phyloP scores from a whole-genome alignment of 2,797 vertebrate species.

The Etheostoma nigrum region DNA sequence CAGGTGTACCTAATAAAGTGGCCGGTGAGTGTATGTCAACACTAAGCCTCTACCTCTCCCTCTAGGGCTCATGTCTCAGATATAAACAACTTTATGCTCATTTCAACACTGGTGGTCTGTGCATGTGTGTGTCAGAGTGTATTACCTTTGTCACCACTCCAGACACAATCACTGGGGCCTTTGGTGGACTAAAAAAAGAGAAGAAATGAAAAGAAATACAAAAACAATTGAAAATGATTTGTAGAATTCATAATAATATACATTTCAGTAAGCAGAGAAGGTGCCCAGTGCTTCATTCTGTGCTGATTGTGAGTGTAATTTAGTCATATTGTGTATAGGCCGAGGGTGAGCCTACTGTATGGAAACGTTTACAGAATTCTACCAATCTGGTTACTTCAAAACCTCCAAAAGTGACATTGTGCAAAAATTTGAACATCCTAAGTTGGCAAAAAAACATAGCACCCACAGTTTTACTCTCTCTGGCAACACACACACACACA shows the following conservation, averaged over 20 bases:
- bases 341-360: not conserved
- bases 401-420: conserved; percentile 19
- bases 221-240: conserved; percentile 1
- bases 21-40: too few species aligned
- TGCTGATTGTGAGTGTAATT: conserved; percentile 5
- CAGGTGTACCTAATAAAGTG: too few species aligned
- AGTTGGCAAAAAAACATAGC: conserved; percentile 44
- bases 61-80: conserved; percentile 52
- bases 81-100: conserved; percentile 38
- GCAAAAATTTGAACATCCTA: conserved; percentile 42
- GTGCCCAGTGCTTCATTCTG: not conserved
- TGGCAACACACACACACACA: conserved; percentile 16
- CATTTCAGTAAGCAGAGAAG: not conserved
- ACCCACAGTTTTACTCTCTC: too few species aligned
- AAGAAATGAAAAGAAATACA: conserved; percentile 4
- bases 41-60: conserved; percentile 32
- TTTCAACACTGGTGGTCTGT: conserved; percentile 40
- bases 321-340: conserved; percentile 1
- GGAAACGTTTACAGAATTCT: conserved; percentile 22
- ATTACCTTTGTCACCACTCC: conserved; percentile 93
- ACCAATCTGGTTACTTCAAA: conserved; percentile 10
- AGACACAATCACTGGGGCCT: conserved; percentile 90
- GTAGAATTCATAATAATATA: conserved; percentile 6
- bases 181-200: conserved; percentile 85
- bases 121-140: conserved; percentile 7